Evolutionary conservation across 1,140 invertebrate genomes (phyloP).

Genomic region (Bicyclus anynana): DNA sequence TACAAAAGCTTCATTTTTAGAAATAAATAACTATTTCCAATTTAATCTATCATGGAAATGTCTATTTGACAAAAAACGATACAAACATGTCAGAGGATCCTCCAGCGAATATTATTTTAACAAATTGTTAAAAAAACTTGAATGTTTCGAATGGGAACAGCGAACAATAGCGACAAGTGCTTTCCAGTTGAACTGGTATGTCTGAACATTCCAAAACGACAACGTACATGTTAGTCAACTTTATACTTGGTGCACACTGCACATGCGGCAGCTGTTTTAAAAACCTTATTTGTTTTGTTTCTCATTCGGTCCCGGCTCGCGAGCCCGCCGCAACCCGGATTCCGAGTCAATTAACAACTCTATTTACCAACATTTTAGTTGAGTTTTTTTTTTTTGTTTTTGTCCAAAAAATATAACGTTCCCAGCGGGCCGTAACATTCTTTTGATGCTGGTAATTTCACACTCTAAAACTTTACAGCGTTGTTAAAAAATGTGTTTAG

Average conservation of each 20-base stretch:
- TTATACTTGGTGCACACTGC: slow-evolving; percentile 30
- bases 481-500: background rate
- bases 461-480: background rate
- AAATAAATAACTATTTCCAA: too few species aligned
- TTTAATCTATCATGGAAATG: too few species aligned
- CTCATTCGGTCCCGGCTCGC: slow-evolving; percentile 11
- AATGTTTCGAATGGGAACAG: slow-evolving; percentile 21
- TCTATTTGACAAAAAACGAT: background rate
- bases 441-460: slow-evolving; percentile 6
- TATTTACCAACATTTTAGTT: slow-evolving; percentile 20
- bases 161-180: slow-evolving; percentile 28
- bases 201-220: slow-evolving; percentile 37
- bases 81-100: background rate
- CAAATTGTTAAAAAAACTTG: slow-evolving; percentile 16
- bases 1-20: background rate
- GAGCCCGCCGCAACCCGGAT: slow-evolving; percentile 25
- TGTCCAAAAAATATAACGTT: background rate
- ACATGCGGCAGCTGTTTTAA: slow-evolving; percentile 40
- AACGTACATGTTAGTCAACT: slow-evolving; percentile 34
- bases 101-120: slow-evolving; percentile 3
- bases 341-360: slow-evolving; percentile 22
- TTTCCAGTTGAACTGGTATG: slow-evolving; percentile 32
- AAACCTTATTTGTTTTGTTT: slow-evolving; percentile 41
- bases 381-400: slow-evolving; percentile 1
- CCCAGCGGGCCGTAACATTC: background rate